phyloP scores from a whole-genome alignment of 1,140 invertebrate species.

The Trachymyrmex septentrionalis region DNA sequence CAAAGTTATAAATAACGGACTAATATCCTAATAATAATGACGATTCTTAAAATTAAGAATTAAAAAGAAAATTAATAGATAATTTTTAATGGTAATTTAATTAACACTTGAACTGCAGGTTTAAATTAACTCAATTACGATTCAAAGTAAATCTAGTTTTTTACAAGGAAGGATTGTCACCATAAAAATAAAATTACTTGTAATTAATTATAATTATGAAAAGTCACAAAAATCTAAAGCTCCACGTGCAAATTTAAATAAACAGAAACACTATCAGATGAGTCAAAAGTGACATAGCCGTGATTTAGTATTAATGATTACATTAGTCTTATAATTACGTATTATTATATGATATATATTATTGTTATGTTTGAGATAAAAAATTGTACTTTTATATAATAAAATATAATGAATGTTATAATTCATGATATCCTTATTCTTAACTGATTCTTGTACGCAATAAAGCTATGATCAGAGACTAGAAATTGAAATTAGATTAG shows the following conservation, averaged over 20 bases:
- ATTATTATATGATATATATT: background rate
- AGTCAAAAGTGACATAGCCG: too few relatives aligned
- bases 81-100: background rate
- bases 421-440: slow-evolving; percentile 22
- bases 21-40: slow-evolving; percentile 75
- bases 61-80: slow-evolving; percentile 8
- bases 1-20: slow-evolving; percentile 59
- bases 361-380: slow-evolving; percentile 4
- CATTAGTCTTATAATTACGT: slow-evolving; percentile 16
- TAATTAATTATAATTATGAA: too few relatives aligned
- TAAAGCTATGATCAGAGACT: too few relatives aligned
- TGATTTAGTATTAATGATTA: background rate
- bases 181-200: too few relatives aligned
- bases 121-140: too few relatives aligned
- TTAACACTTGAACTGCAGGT: background rate
- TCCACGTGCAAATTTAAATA: too few relatives aligned
- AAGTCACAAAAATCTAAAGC: too few relatives aligned
- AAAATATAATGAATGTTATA: slow-evolving; percentile 24
- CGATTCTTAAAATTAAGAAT: slow-evolving; percentile 29
- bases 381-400: slow-evolving; percentile 34
- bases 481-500: too few relatives aligned
- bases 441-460: background rate
- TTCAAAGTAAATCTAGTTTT: too few relatives aligned
- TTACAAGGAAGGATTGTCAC: too few relatives aligned
- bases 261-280: too few relatives aligned